phyloP scores from a whole-genome alignment of 2,113 vertebrate genomes.

The Notechis scutatus region DNA sequence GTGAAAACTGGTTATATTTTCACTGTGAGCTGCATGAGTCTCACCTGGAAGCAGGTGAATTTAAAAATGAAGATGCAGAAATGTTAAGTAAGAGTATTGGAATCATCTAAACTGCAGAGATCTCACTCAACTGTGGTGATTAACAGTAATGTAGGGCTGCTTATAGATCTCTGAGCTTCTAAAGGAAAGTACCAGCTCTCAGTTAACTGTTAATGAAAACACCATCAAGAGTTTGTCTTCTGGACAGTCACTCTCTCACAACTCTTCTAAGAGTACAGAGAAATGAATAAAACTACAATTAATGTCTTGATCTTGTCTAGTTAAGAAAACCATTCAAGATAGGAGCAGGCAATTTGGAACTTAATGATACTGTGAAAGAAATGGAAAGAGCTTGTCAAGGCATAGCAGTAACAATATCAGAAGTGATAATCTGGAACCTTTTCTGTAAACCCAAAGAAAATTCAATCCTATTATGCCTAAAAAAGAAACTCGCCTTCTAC shows the following conservation, averaged over 20 bases:
- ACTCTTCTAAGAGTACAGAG: background rate
- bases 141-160: background rate
- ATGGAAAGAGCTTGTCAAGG: too few species aligned
- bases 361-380: background rate
- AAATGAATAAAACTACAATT: background rate
- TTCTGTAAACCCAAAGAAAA: background rate
- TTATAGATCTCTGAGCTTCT: background rate
- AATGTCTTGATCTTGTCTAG: background rate
- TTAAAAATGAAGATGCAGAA: background rate
- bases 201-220: background rate
- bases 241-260: too few species aligned
- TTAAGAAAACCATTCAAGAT: background rate
- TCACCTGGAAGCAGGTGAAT: background rate
- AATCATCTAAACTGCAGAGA: background rate
- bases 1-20: background rate
- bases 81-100: background rate
- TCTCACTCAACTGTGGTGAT: background rate
- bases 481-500: background rate
- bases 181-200: background rate
- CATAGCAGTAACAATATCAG: too few species aligned
- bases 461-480: background rate
- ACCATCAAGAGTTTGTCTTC: background rate
- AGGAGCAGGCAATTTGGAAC: background rate
- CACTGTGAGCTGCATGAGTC: background rate
- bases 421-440: background rate